Conservation (phyloP, 1,140 invertebrate species). For the Eueides isabella region DNA sequence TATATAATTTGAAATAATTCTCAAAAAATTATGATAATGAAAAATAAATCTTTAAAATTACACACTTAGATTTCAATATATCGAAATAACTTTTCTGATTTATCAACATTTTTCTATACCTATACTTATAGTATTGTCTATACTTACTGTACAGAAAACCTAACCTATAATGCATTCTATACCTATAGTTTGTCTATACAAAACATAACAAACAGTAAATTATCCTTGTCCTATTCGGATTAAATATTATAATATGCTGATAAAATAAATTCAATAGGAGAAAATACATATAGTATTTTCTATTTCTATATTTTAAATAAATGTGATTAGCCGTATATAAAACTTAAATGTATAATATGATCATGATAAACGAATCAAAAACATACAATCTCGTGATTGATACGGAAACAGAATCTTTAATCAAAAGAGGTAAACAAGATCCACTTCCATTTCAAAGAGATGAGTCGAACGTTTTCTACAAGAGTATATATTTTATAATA, state of each 20-base stretch:
- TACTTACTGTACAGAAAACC: too few relatives aligned
- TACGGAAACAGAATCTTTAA: slow-evolving; percentile 10
- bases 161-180: too few relatives aligned
- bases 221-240: too few relatives aligned
- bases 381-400: not conserved
- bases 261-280: too few relatives aligned
- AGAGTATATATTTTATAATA: not conserved
- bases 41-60: not conserved
- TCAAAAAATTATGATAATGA: not conserved
- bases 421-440: slow-evolving; percentile 5
- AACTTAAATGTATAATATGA: not conserved
- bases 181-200: too few relatives aligned
- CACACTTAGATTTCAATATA: too few relatives aligned
- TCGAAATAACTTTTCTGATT: too few relatives aligned
- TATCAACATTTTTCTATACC: too few relatives aligned
- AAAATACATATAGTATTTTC: too few relatives aligned
- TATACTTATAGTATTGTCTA: too few relatives aligned
- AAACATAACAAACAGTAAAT: too few relatives aligned
- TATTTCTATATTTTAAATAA: not conserved
- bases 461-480: not conserved
- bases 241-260: too few relatives aligned
- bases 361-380: slow-evolving; percentile 1
- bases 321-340: not conserved
- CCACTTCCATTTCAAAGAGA: slow-evolving; percentile 4
- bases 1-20: not conserved